These are phyloP conservation scores for Ischnus inquisitorius DNA, from an alignment of 2,888 invertebrate species.

Conservation along the genomic window DNA sequence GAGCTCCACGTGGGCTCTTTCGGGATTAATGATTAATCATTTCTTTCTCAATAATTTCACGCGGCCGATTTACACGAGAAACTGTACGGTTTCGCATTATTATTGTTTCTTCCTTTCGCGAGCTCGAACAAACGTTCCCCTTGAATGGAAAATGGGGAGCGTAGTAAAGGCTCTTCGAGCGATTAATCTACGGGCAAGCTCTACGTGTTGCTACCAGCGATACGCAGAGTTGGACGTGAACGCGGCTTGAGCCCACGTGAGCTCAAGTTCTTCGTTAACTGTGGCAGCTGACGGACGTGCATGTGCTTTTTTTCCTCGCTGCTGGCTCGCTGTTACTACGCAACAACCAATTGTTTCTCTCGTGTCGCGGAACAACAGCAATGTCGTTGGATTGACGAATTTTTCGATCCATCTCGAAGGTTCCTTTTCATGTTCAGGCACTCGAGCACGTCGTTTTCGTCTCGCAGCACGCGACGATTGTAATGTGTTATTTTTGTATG, in stretches of 20 bases:
- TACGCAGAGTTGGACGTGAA: constrained; percentile 31
- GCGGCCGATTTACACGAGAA: not conserved
- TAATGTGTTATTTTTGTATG: not conserved
- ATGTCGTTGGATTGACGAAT: not conserved
- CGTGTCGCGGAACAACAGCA: not conserved
- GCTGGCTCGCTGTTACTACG: not conserved
- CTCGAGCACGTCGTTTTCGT: not conserved
- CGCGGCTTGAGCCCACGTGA: constrained; percentile 19
- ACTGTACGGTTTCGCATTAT: not conserved
- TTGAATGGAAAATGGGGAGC: constrained; percentile 4
- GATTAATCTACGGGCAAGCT: not conserved
- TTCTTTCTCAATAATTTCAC: not conserved
- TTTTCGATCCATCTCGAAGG: constrained; percentile 2
- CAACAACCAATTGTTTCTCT: not conserved
- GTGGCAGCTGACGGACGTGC: constrained; percentile 40
- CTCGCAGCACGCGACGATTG: not conserved
- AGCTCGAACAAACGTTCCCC: not conserved
- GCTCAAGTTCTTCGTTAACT: constrained; percentile 50
- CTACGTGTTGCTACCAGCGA: not conserved
- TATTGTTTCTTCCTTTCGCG: not conserved
- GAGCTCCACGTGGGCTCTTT: too few species aligned
- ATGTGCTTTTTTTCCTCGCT: not conserved
- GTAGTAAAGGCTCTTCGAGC: constrained; percentile 11
- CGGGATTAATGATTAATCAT: too few species aligned
- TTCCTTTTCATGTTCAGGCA: not conserved